Percentiles rank a stretch among this genome's conserved stretches.
Evolutionary conservation across 1,140 invertebrate species (phyloP).

Genomic region (Trachelipus rathkii): DNA sequence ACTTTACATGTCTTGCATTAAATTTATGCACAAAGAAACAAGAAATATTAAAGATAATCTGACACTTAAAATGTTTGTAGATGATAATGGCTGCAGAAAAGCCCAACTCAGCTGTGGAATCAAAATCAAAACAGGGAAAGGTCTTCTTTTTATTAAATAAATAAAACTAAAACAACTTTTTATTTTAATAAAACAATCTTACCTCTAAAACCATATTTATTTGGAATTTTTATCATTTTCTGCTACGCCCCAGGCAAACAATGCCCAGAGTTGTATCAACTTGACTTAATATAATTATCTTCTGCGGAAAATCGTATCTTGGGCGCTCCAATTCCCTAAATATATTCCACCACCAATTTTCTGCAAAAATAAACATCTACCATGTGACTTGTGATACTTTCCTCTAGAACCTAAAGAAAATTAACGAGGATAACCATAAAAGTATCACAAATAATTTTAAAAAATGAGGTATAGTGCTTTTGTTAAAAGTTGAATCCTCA

Average conservation of each 20-base stretch:
- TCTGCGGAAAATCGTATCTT: constrained; percentile 71
- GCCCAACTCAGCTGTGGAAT: background rate
- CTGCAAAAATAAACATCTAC: background rate
- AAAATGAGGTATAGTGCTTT: too few relatives aligned
- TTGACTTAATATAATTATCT: constrained; percentile 73
- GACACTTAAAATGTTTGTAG: background rate
- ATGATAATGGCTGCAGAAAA: too few relatives aligned
- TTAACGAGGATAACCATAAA: too few relatives aligned
- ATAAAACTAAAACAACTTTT: too few relatives aligned
- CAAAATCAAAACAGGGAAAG: background rate
- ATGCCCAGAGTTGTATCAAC: constrained; percentile 82
- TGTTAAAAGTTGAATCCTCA: too few relatives aligned
- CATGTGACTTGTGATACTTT: too few relatives aligned
- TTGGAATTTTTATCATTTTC: constrained; percentile 92
- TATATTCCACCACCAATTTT: constrained; percentile 63
- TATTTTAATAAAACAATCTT: background rate
- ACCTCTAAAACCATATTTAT: constrained; percentile 79
- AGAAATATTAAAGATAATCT: background rate
- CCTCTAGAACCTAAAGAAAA: too few relatives aligned
- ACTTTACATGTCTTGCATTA: constrained; percentile 10
- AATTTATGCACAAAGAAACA: constrained; percentile 16
- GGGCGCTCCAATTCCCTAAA: constrained; percentile 51
- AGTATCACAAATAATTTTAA: too few relatives aligned
- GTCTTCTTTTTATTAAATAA: too few relatives aligned
- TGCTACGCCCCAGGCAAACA: constrained; percentile 85